phyloP scores from a whole-genome alignment of 1,140 invertebrate species.

The Liolophura sinensis region DNA sequence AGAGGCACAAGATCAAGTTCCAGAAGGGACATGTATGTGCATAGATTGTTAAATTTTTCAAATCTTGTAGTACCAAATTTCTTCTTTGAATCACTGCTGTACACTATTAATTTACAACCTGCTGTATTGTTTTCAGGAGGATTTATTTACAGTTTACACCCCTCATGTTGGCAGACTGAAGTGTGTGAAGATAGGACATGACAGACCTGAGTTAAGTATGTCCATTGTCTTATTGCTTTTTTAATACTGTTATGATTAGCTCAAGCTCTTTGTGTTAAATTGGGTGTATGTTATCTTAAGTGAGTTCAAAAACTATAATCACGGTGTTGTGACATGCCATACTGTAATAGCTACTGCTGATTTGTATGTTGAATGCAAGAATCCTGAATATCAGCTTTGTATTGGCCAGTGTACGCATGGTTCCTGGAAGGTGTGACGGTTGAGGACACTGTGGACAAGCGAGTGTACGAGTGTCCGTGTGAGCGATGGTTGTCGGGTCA shows the following conservation, averaged over 20 bases:
- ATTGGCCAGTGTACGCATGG: conserved; percentile 46
- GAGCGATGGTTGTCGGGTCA: conserved; percentile 47
- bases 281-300: too few species aligned
- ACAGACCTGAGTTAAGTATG: conserved; percentile 50
- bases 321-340: too few species aligned
- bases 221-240: not conserved
- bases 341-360: too few species aligned
- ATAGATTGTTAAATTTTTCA: not conserved
- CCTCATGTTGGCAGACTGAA: conserved; percentile 48
- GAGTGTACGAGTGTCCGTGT: conserved; percentile 50
- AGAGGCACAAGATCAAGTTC: conserved; percentile 51
- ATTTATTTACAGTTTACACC: conserved; percentile 41
- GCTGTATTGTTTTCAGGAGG: conserved; percentile 39
- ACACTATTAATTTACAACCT: not conserved
- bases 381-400: not conserved
- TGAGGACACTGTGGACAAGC: conserved; percentile 43
- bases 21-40: conserved; percentile 49
- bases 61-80: not conserved
- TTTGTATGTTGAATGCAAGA: not conserved
- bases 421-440: conserved; percentile 50
- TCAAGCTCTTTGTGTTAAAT: too few species aligned
- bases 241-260: not conserved
- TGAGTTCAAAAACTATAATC: too few species aligned
- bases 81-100: not conserved
- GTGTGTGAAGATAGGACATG: conserved; percentile 54